A percentile compares a stretch with the other conserved stretches of the same genome.
Conservation (phyloP, 1,140 invertebrate genomes). For the Cecropterus lyciades region DNA sequence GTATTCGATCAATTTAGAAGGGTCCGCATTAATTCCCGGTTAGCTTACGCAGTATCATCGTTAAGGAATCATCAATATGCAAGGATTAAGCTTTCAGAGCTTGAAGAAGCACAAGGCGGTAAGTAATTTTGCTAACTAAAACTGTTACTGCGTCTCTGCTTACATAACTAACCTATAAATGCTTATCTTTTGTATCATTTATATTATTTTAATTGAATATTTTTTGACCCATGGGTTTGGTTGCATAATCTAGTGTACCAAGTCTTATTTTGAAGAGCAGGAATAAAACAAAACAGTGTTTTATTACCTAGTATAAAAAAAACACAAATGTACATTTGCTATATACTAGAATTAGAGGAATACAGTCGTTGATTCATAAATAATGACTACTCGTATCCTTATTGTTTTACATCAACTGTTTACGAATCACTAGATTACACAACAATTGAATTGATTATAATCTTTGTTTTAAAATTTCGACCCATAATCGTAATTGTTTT, state of each 20-base stretch:
- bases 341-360: no score
- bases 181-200: constrained; percentile 34
- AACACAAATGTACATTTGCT: no score
- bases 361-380: no score
- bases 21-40: neutral
- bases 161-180: constrained; percentile 77
- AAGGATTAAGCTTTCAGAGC: constrained; percentile 69
- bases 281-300: no score
- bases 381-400: no score
- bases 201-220: neutral
- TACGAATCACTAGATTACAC: no score
- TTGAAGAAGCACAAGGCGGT: constrained; percentile 80
- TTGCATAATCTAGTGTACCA: neutral
- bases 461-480: no score
- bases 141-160: constrained; percentile 49
- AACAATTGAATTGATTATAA: no score
- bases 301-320: no score
- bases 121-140: constrained; percentile 50
- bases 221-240: neutral
- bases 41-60: neutral
- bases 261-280: no score
- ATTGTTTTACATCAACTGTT: no score
- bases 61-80: constrained; percentile 57
- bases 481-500: no score
- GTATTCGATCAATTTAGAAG: constrained; percentile 2